These are phyloP conservation scores for Lithosia quadra DNA, from an alignment of 2,888 invertebrate species.

Conservation along the genomic window DNA sequence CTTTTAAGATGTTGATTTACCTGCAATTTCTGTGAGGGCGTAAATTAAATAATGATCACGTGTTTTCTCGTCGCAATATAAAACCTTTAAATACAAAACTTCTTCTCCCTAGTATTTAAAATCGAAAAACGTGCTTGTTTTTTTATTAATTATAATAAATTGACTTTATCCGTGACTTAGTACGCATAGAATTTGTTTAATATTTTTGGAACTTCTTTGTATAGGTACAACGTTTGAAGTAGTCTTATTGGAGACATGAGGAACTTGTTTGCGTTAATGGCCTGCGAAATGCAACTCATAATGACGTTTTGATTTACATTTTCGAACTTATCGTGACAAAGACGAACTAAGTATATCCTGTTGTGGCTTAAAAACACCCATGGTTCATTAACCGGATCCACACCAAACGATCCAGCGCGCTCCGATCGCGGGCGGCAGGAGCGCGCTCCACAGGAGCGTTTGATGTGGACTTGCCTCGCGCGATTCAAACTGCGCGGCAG, in stretches of 20 bases:
- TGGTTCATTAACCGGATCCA: too few species aligned
- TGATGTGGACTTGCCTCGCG: too few species aligned
- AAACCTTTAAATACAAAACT: conserved; percentile 2
- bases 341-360: too few species aligned
- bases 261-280: background rate
- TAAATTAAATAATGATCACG: background rate
- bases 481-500: too few species aligned
- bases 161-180: background rate
- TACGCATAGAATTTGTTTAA: background rate
- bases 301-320: too few species aligned
- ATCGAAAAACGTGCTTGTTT: background rate
- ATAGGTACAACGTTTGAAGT: background rate
- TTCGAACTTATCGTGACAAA: too few species aligned
- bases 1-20: background rate
- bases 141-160: background rate
- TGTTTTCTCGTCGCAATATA: conserved; percentile 5
- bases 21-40: background rate
- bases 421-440: too few species aligned
- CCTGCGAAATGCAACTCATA: background rate
- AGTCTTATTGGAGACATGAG: background rate
- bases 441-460: too few species aligned
- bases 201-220: background rate
- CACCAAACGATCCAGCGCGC: too few species aligned
- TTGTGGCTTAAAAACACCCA: too few species aligned
- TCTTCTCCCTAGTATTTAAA: background rate